Evolutionary conservation across 1,140 invertebrate species (phyloP), one percentile per base, ranked within the genome.

Genomic region (Anastrepha ludens): DNA sequence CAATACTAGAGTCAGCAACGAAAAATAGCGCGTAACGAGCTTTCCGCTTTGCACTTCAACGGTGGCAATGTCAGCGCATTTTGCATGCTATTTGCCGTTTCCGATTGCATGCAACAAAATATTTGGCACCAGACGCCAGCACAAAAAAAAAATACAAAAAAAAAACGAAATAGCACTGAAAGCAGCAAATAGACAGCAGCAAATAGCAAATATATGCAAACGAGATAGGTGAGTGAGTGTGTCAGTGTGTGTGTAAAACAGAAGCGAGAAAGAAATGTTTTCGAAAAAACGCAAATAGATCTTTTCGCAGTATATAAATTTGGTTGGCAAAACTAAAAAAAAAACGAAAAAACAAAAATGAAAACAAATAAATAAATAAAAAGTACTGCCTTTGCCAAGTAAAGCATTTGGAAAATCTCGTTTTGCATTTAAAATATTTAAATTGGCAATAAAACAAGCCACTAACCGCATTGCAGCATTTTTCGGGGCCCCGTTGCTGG

Each of bases 391-490:
- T 50, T 81, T 47, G 41, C 67, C 67, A 81, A 81, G 74, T 55
- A 55, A 55, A 81, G 47, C 44, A 81, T 81, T 55, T 81, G 74
- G 47, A 81, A 55, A 81, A 81, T 55, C 74, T 81, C 74, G 74
- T 81, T 81, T 81, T 81, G 74, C 74, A 58, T 81, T 81, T 81
- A 81, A 81, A 81, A 55, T 81, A 81, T 81, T 81, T 81, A 81
- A 81, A 81, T 81, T 81, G 74, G 74, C 44, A 81, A 20, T 81
- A 55, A 81, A 81, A 55, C 47, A 55, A 81, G 47, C 44, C 74
- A 55, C 44, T 20, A 55, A 81, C 74, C 74, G 74, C 74, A 81
- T 55, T 81, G 74, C 74, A 81, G 74, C 74, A 55, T 41, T 81
- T 81, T 58, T 81, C n/a, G 8, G 6, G n/a, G 7, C 47, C 6